A percentile compares a stretch with the other conserved stretches of the same genome.
phyloP scores from a whole-genome alignment of 2,797 vertebrate genomes.

The Periophthalmus magnuspinnatus region DNA sequence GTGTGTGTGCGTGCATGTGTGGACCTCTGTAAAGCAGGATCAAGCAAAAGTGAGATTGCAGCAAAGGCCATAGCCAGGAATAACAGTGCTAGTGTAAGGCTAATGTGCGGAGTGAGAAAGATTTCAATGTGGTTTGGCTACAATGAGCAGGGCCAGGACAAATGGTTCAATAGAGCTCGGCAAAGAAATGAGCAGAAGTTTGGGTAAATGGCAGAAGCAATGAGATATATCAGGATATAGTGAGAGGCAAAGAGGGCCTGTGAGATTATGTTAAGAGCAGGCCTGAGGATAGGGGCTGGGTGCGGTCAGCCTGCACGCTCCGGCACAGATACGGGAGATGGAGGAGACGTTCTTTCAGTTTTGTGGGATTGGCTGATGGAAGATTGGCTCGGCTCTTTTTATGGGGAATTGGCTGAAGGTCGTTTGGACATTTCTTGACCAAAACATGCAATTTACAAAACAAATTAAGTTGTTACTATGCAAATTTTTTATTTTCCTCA shows the following conservation, averaged over 20 bases:
- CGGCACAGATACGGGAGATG: conserved; percentile 43
- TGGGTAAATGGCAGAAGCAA: conserved; percentile 52
- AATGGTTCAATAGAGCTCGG: conserved; percentile 67
- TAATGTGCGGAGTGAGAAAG: conserved; percentile 55
- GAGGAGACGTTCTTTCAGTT: conserved; percentile 32
- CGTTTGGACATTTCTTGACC: conserved; percentile 17
- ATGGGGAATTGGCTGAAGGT: conserved; percentile 21
- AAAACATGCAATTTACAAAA: conserved; percentile 18
- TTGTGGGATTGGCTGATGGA: conserved; percentile 13
- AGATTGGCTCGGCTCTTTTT: conserved; percentile 18
- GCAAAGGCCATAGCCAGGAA: conserved; percentile 53
- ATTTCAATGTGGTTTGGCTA: conserved; percentile 68
- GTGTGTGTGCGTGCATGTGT: conserved; percentile 42
- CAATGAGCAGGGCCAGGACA: conserved; percentile 65
- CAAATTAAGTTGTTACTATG: background rate
- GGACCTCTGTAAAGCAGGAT: conserved; percentile 55
- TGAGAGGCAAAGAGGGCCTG: conserved; percentile 42
- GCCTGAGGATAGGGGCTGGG: conserved; percentile 59
- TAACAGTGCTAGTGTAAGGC: conserved; percentile 55
- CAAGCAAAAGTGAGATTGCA: conserved; percentile 48
- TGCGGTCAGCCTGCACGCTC: conserved; percentile 30
- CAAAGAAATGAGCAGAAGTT: conserved; percentile 64
- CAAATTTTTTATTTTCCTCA: too few relatives aligned
- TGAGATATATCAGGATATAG: conserved; percentile 50
- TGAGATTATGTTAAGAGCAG: conserved; percentile 47